A percentile compares a stretch with the other conserved stretches of the same genome.
phyloP scores from a whole-genome alignment of 2,113 vertebrate genomes.

The Microcebus griseorufus region DNA sequence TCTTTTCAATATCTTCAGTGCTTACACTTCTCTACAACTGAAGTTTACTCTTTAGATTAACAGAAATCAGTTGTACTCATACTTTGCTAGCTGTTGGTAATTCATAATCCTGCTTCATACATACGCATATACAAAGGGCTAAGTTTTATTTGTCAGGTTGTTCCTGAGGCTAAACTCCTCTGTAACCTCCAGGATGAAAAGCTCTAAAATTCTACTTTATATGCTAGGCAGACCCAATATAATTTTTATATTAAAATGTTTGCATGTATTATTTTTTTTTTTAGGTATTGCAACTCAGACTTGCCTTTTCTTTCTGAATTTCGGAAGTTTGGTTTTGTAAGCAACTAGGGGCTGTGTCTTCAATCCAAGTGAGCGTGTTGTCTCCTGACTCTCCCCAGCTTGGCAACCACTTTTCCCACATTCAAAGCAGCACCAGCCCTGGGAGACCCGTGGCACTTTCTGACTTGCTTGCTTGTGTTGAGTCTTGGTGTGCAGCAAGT shows the following conservation, averaged over 20 bases:
- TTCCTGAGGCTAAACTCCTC: neutral
- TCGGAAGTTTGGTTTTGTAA: neutral
- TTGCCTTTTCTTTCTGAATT: neutral
- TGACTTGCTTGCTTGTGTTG: neutral
- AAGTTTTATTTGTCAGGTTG: neutral
- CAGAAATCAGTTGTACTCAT: neutral
- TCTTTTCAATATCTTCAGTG: neutral
- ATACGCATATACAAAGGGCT: neutral
- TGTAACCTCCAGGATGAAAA: slow-evolving; percentile 1
- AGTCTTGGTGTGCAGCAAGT: neutral
- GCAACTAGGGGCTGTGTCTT: neutral
- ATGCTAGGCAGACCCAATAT: neutral
- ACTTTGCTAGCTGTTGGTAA: neutral
- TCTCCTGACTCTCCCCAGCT: no score
- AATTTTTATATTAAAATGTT: slow-evolving; percentile 32
- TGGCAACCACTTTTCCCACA: neutral
- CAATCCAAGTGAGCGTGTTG: neutral
- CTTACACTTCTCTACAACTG: slow-evolving; percentile 5
- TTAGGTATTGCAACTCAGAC: neutral
- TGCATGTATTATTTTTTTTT: neutral
- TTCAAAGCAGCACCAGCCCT: neutral
- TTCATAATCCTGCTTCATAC: neutral
- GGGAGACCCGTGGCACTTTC: neutral
- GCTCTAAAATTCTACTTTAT: neutral
- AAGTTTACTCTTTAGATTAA: slow-evolving; percentile 22